These are phyloP conservation scores for Ceramica pisi DNA, from an alignment of 2,888 invertebrate species.

Conservation along the genomic window DNA sequence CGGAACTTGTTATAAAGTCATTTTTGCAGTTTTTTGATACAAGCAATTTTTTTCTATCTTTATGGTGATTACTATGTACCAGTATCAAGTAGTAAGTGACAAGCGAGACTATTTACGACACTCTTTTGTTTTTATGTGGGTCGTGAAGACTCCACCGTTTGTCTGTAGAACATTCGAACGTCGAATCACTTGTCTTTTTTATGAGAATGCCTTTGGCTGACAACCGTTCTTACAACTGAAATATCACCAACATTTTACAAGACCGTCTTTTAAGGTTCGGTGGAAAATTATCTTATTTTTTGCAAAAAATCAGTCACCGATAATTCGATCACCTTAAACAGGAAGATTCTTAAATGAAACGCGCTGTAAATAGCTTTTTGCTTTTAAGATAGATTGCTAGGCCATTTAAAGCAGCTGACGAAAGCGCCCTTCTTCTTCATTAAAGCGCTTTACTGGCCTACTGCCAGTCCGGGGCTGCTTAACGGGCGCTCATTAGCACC, in stretches of 20 bases:
- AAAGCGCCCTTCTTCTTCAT: conserved; percentile 53
- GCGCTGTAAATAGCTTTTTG: conserved; percentile 32
- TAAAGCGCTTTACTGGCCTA: conserved; percentile 56
- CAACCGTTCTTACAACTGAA: conserved; percentile 9
- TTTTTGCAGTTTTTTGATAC: no score
- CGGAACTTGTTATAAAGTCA: no score
- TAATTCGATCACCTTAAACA: conserved; percentile 1
- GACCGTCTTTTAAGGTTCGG: not conserved
- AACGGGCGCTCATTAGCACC: conserved; percentile 52
- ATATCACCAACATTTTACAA: conserved; percentile 5
- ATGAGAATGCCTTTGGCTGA: conserved; percentile 3
- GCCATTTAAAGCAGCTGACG: conserved; percentile 56
- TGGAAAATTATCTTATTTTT: not conserved
- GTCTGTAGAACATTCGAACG: conserved; percentile 10
- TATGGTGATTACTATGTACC: not conserved
- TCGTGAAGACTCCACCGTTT: not conserved
- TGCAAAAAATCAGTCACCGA: not conserved
- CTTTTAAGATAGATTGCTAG: conserved; percentile 36
- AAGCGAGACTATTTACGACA: no score
- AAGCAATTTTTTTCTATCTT: no score
- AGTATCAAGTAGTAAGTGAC: not conserved
- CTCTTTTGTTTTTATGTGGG: conserved; percentile 19
- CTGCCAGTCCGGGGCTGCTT: conserved; percentile 46
- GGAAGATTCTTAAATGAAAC: conserved; percentile 17
- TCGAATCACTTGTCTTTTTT: conserved; percentile 2